These are phyloP conservation scores for Hippopotamyrus pictus DNA, from an alignment of 2,797 vertebrate genomes.

Conservation along the genomic window DNA sequence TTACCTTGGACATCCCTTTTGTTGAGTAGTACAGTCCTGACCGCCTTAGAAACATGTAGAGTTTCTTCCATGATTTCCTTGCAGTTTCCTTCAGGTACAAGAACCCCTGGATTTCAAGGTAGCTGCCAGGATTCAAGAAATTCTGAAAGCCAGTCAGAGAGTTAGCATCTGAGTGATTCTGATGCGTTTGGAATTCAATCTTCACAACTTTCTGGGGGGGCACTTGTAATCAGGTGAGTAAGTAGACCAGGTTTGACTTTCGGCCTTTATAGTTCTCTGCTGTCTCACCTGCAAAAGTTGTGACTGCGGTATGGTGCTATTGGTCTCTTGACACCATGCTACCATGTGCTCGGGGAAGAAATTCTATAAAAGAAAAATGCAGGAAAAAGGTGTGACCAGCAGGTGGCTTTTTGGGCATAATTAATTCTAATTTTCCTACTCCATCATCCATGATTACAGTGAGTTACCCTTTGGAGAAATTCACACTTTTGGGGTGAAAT, in stretches of 20 bases:
- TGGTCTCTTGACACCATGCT: slow-evolving; percentile 89
- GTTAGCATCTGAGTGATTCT: slow-evolving; percentile 19
- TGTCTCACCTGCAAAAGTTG: slow-evolving; percentile 86
- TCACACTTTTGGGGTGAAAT: not conserved
- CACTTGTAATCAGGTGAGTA: not conserved
- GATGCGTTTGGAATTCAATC: not conserved
- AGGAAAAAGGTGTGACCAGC: not conserved
- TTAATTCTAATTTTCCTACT: not conserved
- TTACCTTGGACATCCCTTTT: slow-evolving; percentile 94
- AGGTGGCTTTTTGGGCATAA: not conserved
- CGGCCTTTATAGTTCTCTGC: not conserved
- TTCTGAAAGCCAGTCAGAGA: slow-evolving; percentile 60
- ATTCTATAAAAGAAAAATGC: slow-evolving; percentile 61
- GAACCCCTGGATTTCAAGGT: slow-evolving; percentile 94
- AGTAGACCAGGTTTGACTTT: not conserved
- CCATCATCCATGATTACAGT: not conserved
- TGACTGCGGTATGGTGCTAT: slow-evolving; percentile 82
- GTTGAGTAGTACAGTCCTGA: slow-evolving; percentile 94
- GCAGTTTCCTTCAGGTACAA: slow-evolving; percentile 87
- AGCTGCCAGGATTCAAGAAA: slow-evolving; percentile 90
- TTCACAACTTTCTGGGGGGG: not conserved
- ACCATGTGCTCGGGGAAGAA: slow-evolving; percentile 99
- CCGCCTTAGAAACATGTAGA: slow-evolving; percentile 86
- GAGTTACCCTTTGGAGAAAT: not conserved
- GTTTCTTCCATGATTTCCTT: slow-evolving; percentile 91